phyloP scores from a whole-genome alignment of 2,113 vertebrate genomes.

The Scortum barcoo region DNA sequence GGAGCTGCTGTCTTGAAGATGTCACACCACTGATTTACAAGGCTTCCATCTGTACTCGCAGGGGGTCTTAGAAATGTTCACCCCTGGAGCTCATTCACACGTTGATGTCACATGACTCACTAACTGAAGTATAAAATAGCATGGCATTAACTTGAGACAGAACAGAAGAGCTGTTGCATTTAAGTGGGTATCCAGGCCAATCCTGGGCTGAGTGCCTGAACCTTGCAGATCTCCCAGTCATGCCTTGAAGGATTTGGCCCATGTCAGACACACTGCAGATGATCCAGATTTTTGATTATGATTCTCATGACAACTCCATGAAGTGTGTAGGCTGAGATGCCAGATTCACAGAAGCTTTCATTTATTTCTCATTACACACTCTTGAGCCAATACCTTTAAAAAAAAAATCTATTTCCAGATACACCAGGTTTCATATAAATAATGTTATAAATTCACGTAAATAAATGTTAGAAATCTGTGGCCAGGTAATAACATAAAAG shows the following conservation, averaged over 20 bases:
- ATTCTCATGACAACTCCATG: not conserved
- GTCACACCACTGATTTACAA: not conserved
- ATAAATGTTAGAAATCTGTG: not conserved
- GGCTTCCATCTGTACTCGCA: not conserved
- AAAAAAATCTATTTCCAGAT: no score
- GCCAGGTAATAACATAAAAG: not conserved
- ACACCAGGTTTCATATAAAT: not conserved
- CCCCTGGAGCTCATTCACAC: not conserved
- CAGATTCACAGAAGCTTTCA: not conserved
- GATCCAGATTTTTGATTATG: not conserved
- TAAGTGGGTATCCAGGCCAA: slow-evolving; percentile 1
- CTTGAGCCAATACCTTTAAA: not conserved
- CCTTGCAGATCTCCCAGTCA: not conserved
- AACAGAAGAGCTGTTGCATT: not conserved
- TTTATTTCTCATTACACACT: not conserved
- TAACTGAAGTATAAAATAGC: not conserved
- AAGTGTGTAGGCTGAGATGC: not conserved
- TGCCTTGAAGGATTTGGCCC: not conserved
- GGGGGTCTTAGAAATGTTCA: not conserved
- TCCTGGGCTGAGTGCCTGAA: not conserved
- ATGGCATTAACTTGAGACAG: not conserved
- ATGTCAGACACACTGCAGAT: not conserved
- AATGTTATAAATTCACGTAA: no score
- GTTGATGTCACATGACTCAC: not conserved
- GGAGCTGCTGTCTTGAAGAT: not conserved